Evolutionary conservation across 2,113 vertebrate species (phyloP), one percentile per base, ranked within the genome.

Genomic region (Potamarius usumacintae): DNA sequence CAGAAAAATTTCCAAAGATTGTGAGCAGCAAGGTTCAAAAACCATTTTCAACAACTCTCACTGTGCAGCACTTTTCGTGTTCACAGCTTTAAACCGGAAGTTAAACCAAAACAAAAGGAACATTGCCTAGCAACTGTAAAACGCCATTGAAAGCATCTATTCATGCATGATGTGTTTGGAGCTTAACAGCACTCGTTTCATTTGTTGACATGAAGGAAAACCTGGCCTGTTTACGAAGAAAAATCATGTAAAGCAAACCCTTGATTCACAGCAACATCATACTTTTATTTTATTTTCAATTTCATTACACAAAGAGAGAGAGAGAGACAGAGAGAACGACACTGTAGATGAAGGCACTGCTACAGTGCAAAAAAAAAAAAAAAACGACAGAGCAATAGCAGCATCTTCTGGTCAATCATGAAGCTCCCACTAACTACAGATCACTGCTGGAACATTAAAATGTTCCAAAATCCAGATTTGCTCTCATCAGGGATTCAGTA

Each of bases 321-420:
- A 18, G 15, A 60, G 57, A 58, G 34, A 34, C 1, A 69, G 4
- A 48, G 18, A 74, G 4, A 48, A 25, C 42, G 25, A 76, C 9
- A 50, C 25, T 57, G 25, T 17, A 57, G 55, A 27, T 55, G 53
- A 42, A 55, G 50, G 7, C 1, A 71, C 15, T 17, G 53, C n/a
- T 30, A 63, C 20, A 76, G 27, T 76, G 15, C 71, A 34, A 77
- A 34, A 22, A n/a, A 83, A n/a, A 77, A 77, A 79, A 30, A 57
- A 85, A 85, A 58, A 62, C 12, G 17, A 82, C 22, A 88, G 90
- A 90, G 86, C 91, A 91, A 92, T 84, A 92, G 91, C 90, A 90
- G 60, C 91, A 90, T 90, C 91, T 92, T 89, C 91, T 92, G 91
- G 90, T 62, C 84, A 85, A 81, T 85, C 69, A 34, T 88, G 63